Evolutionary conservation across 2,797 vertebrate genomes (phyloP), one percentile per base, ranked within the genome.

Genomic region (Ctenosaura bakeri): DNA sequence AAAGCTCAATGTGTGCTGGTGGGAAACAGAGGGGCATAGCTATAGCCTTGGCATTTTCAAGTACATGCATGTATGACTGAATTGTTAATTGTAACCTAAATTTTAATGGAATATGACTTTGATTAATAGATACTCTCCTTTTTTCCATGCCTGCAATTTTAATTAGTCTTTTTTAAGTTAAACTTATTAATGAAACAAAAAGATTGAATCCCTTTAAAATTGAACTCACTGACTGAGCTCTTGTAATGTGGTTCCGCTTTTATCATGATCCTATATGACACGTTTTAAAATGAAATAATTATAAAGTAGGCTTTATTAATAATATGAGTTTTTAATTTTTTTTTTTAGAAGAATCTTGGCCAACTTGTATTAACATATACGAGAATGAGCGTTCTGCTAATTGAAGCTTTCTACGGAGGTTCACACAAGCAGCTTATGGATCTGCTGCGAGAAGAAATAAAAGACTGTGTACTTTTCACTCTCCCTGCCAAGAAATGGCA

Each of bases 401-500:
- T 99, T 82, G 99, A 99, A 94, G 96, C 98, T 0, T 99, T 99
- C 93, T 98, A 98, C 35, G 98, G 98, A 1, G 99, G 99, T 29
- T 99, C 99, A 32, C 99, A 99, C 96, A 98, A 98, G 92, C 99
- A 99, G 95, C 97, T 99, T 92, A 96, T 98, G 18, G 98, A 99
- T 93, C 97, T 99, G 76, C 97, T 99, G 73, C 95, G 96, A 73
- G 96, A 97, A 64, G 97, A 98, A 66, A 79, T 98, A 0, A 81
- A 83, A 0, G 96, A 96, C 81, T 98, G 97, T 88, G 96, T 97
- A 26, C 94, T 97, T 90, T 97, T 97, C 89, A 98, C 98, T 0
- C 97, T 99, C 5, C 98, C 99, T 6, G 98, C 98, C 80, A 99
- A 99, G 97, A 99, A 99, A 94, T 99, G 99, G 99, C 99, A 98